Conservation (phyloP, 2,888 invertebrate genomes). For the Agrenia bidenticulata region DNA sequence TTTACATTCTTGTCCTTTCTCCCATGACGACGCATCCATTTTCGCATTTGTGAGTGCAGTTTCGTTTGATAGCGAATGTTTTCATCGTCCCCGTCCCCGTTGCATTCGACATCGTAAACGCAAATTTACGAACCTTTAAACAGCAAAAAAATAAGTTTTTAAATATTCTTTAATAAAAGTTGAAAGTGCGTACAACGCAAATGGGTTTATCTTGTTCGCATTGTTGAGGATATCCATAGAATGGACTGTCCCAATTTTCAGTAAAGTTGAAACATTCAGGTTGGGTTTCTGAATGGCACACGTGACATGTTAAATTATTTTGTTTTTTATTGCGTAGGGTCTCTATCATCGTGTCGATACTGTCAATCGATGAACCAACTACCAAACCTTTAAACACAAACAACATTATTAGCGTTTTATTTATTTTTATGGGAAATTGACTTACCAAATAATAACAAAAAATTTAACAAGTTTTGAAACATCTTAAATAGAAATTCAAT, state of each 20-base stretch:
- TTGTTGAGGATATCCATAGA: background rate
- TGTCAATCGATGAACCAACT: too few relatives aligned
- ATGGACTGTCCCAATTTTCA: constrained; percentile 5
- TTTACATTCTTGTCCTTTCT: constrained; percentile 76
- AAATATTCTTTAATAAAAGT: too few relatives aligned
- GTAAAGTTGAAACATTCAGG: constrained; percentile 29
- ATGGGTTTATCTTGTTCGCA: constrained; percentile 22
- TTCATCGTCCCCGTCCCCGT: constrained; percentile 25
- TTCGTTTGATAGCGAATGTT: constrained; percentile 37
- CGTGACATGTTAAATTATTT: constrained; percentile 30
- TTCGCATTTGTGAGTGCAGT: constrained; percentile 71
- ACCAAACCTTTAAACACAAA: too few relatives aligned
- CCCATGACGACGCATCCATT: constrained; percentile 87
- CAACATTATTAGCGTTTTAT: too few relatives aligned
- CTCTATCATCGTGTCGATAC: too few relatives aligned
- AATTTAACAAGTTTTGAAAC: too few relatives aligned
- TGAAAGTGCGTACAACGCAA: constrained; percentile 26
- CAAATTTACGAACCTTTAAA: constrained; percentile 34
- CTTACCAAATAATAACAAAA: too few relatives aligned
- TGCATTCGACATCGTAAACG: constrained; percentile 34
- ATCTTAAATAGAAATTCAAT: too few relatives aligned
- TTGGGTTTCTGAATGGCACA: constrained; percentile 40
- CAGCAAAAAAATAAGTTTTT: too few relatives aligned
- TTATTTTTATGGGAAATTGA: too few relatives aligned
- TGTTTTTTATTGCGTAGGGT: constrained; percentile 18